Evolutionary conservation across 2,888 invertebrate genomes (phyloP).

Genomic region (Erebia ligea): DNA sequence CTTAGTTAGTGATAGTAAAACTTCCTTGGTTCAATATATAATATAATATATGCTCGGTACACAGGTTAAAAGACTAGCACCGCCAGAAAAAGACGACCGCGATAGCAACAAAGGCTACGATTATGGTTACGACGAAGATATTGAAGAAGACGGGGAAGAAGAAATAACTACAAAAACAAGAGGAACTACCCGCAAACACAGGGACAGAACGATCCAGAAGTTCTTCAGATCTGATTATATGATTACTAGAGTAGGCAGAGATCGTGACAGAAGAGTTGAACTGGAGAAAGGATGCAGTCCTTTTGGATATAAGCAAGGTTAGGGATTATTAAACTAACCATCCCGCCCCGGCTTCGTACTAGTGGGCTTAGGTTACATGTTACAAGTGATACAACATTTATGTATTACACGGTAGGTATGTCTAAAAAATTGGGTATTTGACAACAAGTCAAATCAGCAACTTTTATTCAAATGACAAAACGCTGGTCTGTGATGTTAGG

Average conservation of each 20-base stretch:
- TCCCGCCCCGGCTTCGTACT: too few relatives aligned
- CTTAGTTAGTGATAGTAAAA: too few relatives aligned
- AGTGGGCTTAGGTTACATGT: too few relatives aligned
- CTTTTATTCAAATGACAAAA: too few relatives aligned
- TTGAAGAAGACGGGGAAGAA: slow-evolving; percentile 18
- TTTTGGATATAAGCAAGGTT: background rate
- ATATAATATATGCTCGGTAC: background rate
- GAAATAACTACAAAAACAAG: background rate
- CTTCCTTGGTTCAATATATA: background rate
- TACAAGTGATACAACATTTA: too few relatives aligned
- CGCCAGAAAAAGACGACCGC: slow-evolving; percentile 3
- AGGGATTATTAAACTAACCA: background rate
- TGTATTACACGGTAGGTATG: too few relatives aligned
- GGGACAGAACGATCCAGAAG: background rate
- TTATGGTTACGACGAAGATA: slow-evolving; percentile 29
- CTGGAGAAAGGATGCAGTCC: background rate
- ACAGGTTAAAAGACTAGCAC: slow-evolving; percentile 23
- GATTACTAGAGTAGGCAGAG: background rate
- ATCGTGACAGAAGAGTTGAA: background rate
- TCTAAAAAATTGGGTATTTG: too few relatives aligned
- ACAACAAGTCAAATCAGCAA: too few relatives aligned
- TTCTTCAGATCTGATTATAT: background rate
- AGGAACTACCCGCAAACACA: background rate
- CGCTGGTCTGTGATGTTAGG: too few relatives aligned
- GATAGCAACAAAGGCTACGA: slow-evolving; percentile 32